Percentiles rank a stretch among this genome's conserved stretches.
Conservation (phyloP, 2,797 vertebrate species). For the Hemitrygon akajei region DNA sequence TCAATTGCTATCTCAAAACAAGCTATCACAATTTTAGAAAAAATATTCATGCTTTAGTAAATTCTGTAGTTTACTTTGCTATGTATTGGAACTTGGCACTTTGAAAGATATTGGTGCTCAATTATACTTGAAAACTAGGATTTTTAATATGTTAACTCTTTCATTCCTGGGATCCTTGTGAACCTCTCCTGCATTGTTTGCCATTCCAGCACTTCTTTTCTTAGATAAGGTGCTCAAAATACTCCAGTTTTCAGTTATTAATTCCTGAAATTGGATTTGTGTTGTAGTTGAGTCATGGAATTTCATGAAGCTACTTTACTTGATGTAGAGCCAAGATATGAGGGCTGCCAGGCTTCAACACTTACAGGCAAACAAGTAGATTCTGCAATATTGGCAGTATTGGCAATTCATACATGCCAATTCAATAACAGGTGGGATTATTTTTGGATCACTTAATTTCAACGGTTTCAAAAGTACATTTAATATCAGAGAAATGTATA, state of each 20-base stretch:
- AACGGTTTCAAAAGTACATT: too few species aligned
- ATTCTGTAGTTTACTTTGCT: not conserved
- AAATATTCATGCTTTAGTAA: too few species aligned
- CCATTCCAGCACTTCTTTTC: too few species aligned
- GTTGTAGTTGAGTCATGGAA: not conserved
- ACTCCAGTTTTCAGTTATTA: not conserved
- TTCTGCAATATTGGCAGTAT: not conserved
- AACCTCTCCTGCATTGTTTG: too few species aligned
- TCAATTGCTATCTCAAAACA: too few species aligned
- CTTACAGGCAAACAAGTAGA: not conserved
- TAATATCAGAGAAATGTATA: too few species aligned
- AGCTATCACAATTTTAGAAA: too few species aligned
- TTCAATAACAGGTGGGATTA: not conserved
- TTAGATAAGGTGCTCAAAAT: too few species aligned
- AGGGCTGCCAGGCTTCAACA: not conserved
- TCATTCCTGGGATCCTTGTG: too few species aligned
- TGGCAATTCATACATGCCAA: too few species aligned
- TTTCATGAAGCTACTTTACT: not conserved
- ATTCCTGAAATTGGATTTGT: not conserved
- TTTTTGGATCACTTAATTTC: not conserved
- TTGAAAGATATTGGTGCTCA: not conserved
- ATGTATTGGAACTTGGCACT: not conserved
- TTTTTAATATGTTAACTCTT: not conserved
- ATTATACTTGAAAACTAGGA: not conserved
- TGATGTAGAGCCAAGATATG: not conserved